These are phyloP conservation scores for Mesaphorura yosii DNA, from an alignment of 1,140 invertebrate species.

Conservation along the genomic window DNA sequence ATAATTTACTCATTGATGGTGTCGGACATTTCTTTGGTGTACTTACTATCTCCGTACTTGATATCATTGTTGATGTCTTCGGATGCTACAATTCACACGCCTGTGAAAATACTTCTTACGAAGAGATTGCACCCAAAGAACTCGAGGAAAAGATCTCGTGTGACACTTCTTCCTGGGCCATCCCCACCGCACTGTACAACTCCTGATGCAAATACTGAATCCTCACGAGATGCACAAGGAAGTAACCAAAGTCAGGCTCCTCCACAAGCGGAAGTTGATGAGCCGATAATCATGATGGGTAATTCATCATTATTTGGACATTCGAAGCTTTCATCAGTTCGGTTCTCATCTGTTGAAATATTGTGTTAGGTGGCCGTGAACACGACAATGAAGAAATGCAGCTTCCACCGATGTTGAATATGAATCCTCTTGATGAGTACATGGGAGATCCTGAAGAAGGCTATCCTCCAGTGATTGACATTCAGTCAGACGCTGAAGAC, in stretches of 20 bases:
- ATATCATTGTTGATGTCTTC: constrained; percentile 16
- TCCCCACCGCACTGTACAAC: constrained; percentile 27
- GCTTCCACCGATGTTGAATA: constrained; percentile 14
- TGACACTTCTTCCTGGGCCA: constrained; percentile 28
- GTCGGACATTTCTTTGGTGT: constrained; percentile 18
- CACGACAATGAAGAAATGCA: constrained; percentile 27
- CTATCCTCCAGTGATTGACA: constrained; percentile 55
- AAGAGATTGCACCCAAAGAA: constrained; percentile 27
- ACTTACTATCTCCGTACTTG: constrained; percentile 16
- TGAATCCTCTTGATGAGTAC: constrained; percentile 55
- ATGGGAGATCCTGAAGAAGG: constrained; percentile 39
- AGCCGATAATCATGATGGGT: constrained; percentile 28
- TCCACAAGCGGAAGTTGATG: constrained; percentile 29
- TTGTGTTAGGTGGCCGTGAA: background rate
- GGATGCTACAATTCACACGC: constrained; percentile 20
- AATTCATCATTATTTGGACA: background rate
- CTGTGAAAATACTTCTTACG: constrained; percentile 22
- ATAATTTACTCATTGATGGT: constrained; percentile 28
- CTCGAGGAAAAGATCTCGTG: constrained; percentile 17
- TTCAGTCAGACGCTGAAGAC: constrained; percentile 83
- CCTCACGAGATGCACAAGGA: constrained; percentile 14
- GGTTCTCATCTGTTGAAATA: background rate
- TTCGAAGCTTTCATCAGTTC: background rate
- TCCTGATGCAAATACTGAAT: constrained; percentile 22
- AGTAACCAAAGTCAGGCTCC: constrained; percentile 1